Base-by-base conservation (phyloP, 2,888 invertebrate species). In the Thumatha senex region DNA sequence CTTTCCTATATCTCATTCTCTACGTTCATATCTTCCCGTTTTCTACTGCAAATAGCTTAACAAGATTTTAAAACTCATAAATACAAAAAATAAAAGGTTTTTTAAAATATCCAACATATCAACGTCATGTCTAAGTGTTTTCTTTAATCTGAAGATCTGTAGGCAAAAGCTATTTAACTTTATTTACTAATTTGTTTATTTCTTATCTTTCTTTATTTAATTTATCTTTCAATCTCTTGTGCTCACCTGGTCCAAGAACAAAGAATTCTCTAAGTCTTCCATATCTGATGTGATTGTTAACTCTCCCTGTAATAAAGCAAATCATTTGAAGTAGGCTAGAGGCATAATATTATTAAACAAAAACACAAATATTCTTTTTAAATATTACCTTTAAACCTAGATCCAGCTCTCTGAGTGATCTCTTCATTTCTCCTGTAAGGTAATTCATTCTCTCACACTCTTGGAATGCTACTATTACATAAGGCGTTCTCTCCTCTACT, bases 361-460 rank as follows among this genome's bases (percentile, higher is more conserved):
- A n/a, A n/a, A n/a, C n/a, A n/a, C n/a, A n/a, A n/a, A n/a, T n/a
- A 24, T 31, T 10, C 31, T 5, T 5, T 31, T 9, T 40, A n/a
- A 29, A 18, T 9, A 7, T 35, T 75, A 95, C 96, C 93, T 98
- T 98, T 7, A 99, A 89, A 0, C 99, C 99, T 40, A 98, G 92
- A 84, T 99, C 98, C 39, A 99, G 90, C 84, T 98, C 98, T 71
- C 96, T 95, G 2, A 99, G 91, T 0, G 98, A 97, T 42, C 98
- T 90, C 69, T 97, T 96, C 87, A 99, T 96, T 90, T 98, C 98
- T 1, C 95, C 95, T 0, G 97, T 98, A 33, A 99, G 92, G 67
- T 94, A 94, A 85, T 99, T 99, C 98, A 99, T 98, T 42, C 98
- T 92, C 83, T 99, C 98, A 76, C 98, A 98, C 87, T 99, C 98